Conservation (phyloP, 2,113 vertebrate species). For the Phylloscopus trochilus region DNA sequence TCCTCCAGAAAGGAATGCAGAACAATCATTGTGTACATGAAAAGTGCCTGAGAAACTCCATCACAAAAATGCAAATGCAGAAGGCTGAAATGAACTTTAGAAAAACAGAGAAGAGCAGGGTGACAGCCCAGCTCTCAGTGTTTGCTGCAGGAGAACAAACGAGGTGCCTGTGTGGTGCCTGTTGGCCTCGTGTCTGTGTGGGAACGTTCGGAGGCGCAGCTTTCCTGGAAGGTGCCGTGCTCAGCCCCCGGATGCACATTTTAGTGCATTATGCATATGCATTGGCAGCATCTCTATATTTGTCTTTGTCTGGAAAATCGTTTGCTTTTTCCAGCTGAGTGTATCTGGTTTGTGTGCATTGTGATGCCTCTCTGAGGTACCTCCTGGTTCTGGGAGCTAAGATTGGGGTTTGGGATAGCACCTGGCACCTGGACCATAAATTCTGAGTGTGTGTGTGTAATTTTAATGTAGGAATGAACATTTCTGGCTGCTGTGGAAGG, state of each 20-base stretch:
- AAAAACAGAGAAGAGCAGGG: too few species aligned
- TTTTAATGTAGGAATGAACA: background rate
- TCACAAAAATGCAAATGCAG: too few species aligned
- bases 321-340: constrained; percentile 36
- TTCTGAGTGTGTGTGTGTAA: background rate
- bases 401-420: background rate
- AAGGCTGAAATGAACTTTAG: too few species aligned
- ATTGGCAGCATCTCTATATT: background rate
- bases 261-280: background rate
- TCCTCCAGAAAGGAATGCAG: too few species aligned
- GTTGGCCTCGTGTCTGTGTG: background rate
- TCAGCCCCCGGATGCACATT: background rate
- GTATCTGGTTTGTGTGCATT: background rate
- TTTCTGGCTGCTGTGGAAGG: background rate
- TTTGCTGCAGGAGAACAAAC: background rate
- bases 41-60: too few species aligned
- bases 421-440: background rate
- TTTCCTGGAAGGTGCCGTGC: constrained; percentile 5
- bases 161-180: background rate
- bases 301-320: background rate
- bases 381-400: background rate
- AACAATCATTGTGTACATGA: too few species aligned
- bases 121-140: background rate
- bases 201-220: background rate
- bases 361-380: background rate